These are phyloP conservation scores for Pangasius larnaudii DNA, from an alignment of 2,797 vertebrate species.

Conservation along the genomic window DNA sequence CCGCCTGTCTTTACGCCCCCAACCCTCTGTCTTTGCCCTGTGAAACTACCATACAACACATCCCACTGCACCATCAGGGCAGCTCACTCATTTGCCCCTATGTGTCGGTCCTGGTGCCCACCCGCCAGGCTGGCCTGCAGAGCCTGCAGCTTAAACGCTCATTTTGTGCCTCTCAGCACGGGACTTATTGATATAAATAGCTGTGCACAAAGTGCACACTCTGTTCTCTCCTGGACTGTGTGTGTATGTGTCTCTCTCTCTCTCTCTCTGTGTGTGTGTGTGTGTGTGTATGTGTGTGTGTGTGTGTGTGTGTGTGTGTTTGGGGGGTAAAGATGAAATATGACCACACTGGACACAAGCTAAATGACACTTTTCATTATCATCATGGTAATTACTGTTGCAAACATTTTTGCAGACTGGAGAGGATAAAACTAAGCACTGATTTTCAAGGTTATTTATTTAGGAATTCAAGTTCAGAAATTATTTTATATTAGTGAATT, in stretches of 20 bases:
- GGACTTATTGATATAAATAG: constrained; percentile 89
- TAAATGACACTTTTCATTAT: constrained; percentile 81
- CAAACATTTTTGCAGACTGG: constrained; percentile 61
- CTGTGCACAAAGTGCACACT: constrained; percentile 85
- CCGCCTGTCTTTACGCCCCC: not conserved
- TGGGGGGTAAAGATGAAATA: constrained; percentile 81
- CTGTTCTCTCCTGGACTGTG: constrained; percentile 79
- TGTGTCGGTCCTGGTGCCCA: constrained; percentile 68
- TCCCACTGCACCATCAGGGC: constrained; percentile 67
- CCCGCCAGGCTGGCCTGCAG: constrained; percentile 48
- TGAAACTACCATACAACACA: constrained; percentile 16
- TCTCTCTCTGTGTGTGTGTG: constrained; percentile 26
- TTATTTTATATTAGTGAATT: not conserved
- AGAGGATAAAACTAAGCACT: constrained; percentile 72
- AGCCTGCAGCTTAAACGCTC: constrained; percentile 79
- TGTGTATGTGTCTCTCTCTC: constrained; percentile 37
- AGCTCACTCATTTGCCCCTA: constrained; percentile 80
- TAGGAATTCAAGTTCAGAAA: not conserved
- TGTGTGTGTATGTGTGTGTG: constrained; percentile 58
- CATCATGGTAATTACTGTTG: constrained; percentile 74
- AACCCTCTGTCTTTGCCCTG: constrained; percentile 25
- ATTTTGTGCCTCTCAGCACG: constrained; percentile 87
- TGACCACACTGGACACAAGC: constrained; percentile 78
- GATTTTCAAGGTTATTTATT: constrained; percentile 59
- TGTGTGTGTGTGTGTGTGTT: constrained; percentile 67